These are phyloP conservation scores for Tyria jacobaeae DNA, from an alignment of 2,888 invertebrate species.

Conservation along the genomic window DNA sequence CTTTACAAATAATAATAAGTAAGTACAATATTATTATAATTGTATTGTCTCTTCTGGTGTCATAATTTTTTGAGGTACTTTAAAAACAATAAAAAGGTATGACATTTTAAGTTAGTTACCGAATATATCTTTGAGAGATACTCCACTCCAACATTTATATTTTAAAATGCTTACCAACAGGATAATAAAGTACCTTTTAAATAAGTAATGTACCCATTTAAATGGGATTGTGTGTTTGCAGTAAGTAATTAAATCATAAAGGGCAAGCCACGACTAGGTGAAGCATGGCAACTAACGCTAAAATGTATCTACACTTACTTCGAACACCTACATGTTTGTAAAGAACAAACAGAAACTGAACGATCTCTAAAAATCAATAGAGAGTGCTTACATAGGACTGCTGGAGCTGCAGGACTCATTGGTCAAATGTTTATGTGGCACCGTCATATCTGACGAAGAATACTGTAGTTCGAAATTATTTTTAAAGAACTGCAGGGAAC, in stretches of 20 bases:
- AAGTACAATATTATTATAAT: too few species aligned
- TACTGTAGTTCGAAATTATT: background rate
- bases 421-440: background rate
- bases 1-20: too few species aligned
- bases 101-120: background rate
- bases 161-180: slow-evolving; percentile 34
- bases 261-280: slow-evolving; percentile 39
- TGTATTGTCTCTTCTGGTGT: too few species aligned
- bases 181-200: slow-evolving; percentile 43
- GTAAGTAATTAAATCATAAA: slow-evolving; percentile 50
- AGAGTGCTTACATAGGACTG: background rate
- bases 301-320: slow-evolving; percentile 30
- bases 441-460: background rate
- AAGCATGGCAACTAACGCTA: slow-evolving; percentile 21
- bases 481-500: too few species aligned
- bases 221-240: slow-evolving; percentile 45
- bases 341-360: slow-evolving; percentile 25
- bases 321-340: slow-evolving; percentile 25
- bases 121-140: background rate
- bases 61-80: too few species aligned
- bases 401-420: background rate
- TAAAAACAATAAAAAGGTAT: background rate
- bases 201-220: too few species aligned
- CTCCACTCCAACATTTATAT: slow-evolving; percentile 27
- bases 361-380: background rate